Base-by-base conservation (phyloP, 2,113 vertebrate species). In the Neoarius graeffei region DNA sequence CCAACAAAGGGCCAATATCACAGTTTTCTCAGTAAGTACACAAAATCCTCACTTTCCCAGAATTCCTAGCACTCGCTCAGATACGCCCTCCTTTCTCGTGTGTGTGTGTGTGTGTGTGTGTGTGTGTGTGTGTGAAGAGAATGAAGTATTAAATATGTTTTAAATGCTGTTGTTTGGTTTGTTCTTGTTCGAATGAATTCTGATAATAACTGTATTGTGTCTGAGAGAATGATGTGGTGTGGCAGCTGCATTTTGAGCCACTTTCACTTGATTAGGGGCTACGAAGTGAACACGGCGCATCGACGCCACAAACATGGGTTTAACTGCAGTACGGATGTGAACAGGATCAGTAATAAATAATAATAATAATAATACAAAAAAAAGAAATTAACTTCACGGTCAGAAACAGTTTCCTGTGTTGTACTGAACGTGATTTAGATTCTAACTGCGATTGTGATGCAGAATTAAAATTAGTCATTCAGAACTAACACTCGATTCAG, bases 1-100 rank as follows among this genome's bases (percentile, higher is more conserved):
- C 50, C 90, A 96, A 96, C 94, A 96, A 96, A 93, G 96, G 96
- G 90, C 95, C 95, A 96, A 96, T 96, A 95, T 93, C 95, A 91
- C 96, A 96, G 87, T 90, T 54, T 92, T 93, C 96, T 94, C 96
- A 97, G 97, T 97, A 96, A 97, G 97, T 97, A 97, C 85, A 73
- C 93, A 57, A 66, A 56, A 67, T 56, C 35, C 56, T 42, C 6
- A 62, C 87, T 42, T 84, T 88, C 84, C 85, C 57, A 91, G 87
- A 94, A 94, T 94, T 91, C 94, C 93, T 89, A 92, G 2, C 35
- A 42, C 1, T 93, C 94, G 93, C 93, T 96, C 87, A 94, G 89
- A 95, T 91, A 94, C 92, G 91, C 93, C 92, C 94, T 93, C 90
- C 89, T 95, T 91, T 94, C 93, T 85, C 66, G 71, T 85, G 30